These are phyloP conservation scores for Polyommatus icarus DNA, from an alignment of 2,888 invertebrate species.

Conservation along the genomic window DNA sequence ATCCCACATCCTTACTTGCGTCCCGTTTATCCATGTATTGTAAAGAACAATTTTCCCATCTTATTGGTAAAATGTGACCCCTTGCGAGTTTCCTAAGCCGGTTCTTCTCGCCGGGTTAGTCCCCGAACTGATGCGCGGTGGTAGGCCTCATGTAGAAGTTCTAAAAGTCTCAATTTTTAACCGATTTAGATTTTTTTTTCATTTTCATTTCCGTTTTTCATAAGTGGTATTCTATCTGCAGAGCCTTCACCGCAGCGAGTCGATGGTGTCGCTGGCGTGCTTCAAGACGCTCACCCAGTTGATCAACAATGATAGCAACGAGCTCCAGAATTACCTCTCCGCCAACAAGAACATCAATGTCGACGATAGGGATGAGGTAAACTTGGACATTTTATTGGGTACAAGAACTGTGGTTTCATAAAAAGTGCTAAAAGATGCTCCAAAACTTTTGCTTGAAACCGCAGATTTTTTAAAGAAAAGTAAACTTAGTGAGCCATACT, in stretches of 20 bases:
- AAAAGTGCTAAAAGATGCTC: no score
- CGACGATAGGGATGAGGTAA: conserved; percentile 93
- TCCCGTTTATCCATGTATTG: neutral
- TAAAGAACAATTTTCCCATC: neutral
- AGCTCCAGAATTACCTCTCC: conserved; percentile 89
- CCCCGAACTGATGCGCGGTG: no score
- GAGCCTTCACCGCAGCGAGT: conserved; percentile 94
- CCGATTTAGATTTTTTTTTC: neutral
- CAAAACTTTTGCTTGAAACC: no score
- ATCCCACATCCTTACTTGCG: neutral
- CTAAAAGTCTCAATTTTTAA: no score
- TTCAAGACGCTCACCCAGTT: conserved; percentile 90
- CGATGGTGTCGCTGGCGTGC: conserved; percentile 93
- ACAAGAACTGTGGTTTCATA: no score
- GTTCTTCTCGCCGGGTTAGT: no score
- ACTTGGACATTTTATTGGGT: neutral
- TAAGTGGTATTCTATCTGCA: conserved; percentile 55
- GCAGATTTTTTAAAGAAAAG: no score
- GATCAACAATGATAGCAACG: conserved; percentile 89
- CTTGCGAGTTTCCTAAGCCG: no score
- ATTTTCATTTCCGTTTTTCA: neutral
- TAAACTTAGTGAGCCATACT: no score
- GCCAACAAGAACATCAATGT: conserved; percentile 90
- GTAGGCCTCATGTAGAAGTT: no score
- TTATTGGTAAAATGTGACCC: no score